These are phyloP conservation scores for Echinometra lucunter DNA, from an alignment of 53 echinoderm and acorn worm species.

Conservation along the genomic window DNA sequence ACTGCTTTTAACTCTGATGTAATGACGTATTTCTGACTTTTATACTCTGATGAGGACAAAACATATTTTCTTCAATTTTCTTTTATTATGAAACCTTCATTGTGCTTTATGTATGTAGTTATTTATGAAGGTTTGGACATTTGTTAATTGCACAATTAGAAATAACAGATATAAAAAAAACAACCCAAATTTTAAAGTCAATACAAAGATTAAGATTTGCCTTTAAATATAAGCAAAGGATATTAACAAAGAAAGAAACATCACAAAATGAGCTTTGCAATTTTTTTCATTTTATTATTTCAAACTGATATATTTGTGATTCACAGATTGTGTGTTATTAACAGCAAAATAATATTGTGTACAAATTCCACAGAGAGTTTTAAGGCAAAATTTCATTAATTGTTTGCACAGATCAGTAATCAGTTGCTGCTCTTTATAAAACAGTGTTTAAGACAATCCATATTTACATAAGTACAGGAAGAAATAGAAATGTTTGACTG, in stretches of 20 bases:
- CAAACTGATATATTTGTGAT: slow-evolving; percentile 32
- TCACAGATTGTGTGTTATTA: slow-evolving; percentile 25
- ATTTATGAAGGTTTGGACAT: neutral
- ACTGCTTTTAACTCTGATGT: neutral
- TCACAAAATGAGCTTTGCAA: neutral
- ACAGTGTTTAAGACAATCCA: neutral
- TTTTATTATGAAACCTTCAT: too few species aligned
- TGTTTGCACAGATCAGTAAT: neutral
- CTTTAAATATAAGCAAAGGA: neutral
- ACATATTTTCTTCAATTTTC: too few species aligned
- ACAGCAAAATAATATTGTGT: slow-evolving; percentile 37
- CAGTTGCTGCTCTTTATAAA: neutral
- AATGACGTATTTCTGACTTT: too few species aligned
- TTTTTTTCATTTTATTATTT: slow-evolving; percentile 19
- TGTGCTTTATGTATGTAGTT: too few species aligned
- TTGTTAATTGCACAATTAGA: neutral
- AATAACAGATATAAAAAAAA: neutral
- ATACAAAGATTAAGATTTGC: neutral
- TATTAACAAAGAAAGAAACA: neutral
- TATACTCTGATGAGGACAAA: too few species aligned
- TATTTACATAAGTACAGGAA: slow-evolving; percentile 26
- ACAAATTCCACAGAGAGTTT: neutral
- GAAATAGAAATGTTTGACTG: neutral
- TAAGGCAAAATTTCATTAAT: neutral
- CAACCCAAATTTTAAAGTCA: neutral